Percentiles rank a stretch among this genome's conserved stretches.
phyloP scores from a whole-genome alignment of 2,888 invertebrate species.

The Ophonus ardosiacus region DNA sequence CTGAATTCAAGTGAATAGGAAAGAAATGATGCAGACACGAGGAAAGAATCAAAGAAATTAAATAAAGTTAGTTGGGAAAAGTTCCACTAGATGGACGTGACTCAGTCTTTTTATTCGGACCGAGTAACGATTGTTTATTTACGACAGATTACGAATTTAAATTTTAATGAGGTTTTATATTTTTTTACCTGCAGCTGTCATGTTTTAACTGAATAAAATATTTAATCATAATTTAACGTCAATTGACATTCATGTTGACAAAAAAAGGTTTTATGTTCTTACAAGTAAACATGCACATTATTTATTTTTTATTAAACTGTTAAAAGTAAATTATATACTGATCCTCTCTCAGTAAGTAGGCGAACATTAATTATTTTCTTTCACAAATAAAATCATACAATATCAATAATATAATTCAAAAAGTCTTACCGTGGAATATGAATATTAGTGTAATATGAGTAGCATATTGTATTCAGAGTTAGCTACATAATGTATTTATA shows the following conservation, averaged over 20 bases:
- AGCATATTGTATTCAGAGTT: no score
- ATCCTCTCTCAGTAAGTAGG: not conserved
- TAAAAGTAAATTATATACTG: not conserved
- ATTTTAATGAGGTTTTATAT: constrained; percentile 36
- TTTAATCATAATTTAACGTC: constrained; percentile 22
- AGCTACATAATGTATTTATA: no score
- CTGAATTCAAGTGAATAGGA: constrained; percentile 60
- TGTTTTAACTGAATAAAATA: constrained; percentile 20
- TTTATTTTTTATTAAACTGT: not conserved
- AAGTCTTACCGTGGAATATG: no score
- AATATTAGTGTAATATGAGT: no score
- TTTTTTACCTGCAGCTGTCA: constrained; percentile 26
- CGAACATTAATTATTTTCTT: not conserved
- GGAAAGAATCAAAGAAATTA: constrained; percentile 63
- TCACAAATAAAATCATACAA: no score
- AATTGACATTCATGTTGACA: constrained; percentile 23
- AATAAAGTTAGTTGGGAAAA: constrained; percentile 58
- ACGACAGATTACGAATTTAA: constrained; percentile 5
- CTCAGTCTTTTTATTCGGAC: constrained; percentile 1
- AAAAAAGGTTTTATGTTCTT: not conserved
- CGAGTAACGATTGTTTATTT: constrained; percentile 38
- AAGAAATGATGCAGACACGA: constrained; percentile 62
- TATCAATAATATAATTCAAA: no score
- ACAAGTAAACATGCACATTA: not conserved
- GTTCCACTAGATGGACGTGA: constrained; percentile 51